These are phyloP conservation scores for Patiria miniata DNA, from an alignment of 35 echinoderm and acorn worm species.

Conservation along the genomic window DNA sequence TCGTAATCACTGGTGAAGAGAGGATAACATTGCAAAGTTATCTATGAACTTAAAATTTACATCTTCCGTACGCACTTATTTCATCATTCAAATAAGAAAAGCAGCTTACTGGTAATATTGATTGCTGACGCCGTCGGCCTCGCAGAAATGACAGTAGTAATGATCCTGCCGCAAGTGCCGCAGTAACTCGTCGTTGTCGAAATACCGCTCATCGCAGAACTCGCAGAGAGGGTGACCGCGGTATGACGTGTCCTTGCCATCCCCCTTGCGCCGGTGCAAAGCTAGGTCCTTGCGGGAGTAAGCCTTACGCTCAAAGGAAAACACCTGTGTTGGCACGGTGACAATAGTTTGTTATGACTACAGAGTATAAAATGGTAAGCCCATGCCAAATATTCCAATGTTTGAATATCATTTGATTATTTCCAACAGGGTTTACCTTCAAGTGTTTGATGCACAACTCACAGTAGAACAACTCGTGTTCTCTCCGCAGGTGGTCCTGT, in stretches of 20 bases:
- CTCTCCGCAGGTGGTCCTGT: slow-evolving; percentile 89
- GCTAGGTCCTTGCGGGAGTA: slow-evolving; percentile 81
- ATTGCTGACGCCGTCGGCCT: slow-evolving; percentile 78
- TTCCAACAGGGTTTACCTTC: slow-evolving; percentile 45
- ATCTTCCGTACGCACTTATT: too few species aligned
- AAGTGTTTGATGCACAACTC: slow-evolving; percentile 79
- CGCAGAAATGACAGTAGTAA: slow-evolving; percentile 97
- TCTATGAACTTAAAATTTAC: not conserved
- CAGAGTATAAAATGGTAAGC: too few species aligned
- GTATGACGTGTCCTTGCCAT: slow-evolving; percentile 85
- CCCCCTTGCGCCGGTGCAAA: slow-evolving; percentile 74
- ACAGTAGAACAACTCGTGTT: slow-evolving; percentile 90
- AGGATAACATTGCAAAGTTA: not conserved
- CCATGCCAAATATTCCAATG: too few species aligned
- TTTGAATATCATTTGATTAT: too few species aligned
- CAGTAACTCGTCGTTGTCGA: slow-evolving; percentile 93
- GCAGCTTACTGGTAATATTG: slow-evolving; percentile 86
- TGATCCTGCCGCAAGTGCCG: slow-evolving; percentile 83
- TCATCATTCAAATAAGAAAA: not conserved
- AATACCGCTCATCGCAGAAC: slow-evolving; percentile 96
- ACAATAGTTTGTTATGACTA: too few species aligned
- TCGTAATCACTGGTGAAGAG: slow-evolving; percentile 71
- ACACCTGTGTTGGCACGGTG: slow-evolving; percentile 57
- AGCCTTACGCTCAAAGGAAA: slow-evolving; percentile 83
- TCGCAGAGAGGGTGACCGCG: slow-evolving; percentile 92